Conservation (phyloP, 2,797 vertebrate species). For the Rhynchonycteris naso region DNA sequence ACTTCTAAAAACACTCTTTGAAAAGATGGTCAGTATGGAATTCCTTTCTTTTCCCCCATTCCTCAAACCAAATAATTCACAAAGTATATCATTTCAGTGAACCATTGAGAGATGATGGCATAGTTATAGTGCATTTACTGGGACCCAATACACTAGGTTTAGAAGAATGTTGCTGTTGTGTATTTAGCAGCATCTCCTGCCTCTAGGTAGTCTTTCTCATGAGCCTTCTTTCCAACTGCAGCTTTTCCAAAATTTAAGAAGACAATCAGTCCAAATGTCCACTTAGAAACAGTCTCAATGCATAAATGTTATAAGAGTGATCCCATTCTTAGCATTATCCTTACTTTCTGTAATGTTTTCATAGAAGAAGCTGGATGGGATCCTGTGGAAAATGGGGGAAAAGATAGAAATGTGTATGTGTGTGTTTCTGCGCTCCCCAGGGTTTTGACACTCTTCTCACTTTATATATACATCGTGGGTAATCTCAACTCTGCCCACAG, state of each 20-base stretch:
- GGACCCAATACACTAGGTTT: neutral
- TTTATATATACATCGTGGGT: neutral
- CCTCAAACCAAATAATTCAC: conserved; percentile 35
- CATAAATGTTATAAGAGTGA: neutral
- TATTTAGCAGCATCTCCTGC: neutral
- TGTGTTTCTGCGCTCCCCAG: neutral
- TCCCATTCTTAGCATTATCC: neutral
- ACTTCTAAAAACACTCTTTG: neutral
- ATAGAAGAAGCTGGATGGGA: neutral
- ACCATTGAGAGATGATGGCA: neutral
- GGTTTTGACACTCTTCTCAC: neutral
- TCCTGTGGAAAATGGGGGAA: neutral
- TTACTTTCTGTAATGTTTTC: neutral
- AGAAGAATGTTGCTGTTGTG: neutral
- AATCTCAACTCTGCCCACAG: neutral
- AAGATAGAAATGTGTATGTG: neutral
- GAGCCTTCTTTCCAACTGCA: neutral
- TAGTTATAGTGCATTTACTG: neutral
- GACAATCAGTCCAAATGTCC: conserved; percentile 20
- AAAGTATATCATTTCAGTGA: neutral
- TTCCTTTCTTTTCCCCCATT: neutral
- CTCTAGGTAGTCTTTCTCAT: neutral
- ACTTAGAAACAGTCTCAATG: neutral
- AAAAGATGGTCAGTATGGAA: neutral
- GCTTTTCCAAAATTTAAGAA: conserved; percentile 10